Evolutionary conservation across 2,888 invertebrate genomes (phyloP), one percentile per base, ranked within the genome.

Genomic region (Drosophila demipolita): DNA sequence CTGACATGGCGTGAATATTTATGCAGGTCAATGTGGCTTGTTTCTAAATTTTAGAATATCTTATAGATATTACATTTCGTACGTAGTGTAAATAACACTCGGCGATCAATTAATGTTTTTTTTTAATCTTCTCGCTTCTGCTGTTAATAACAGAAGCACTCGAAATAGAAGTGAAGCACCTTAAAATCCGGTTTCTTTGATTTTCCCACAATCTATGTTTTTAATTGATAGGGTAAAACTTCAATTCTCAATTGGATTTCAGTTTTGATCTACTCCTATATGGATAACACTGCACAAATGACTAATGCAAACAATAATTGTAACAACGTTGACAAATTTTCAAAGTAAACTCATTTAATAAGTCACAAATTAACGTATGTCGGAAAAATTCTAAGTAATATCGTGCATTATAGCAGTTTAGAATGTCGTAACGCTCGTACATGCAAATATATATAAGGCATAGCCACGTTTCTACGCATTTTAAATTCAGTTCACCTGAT

Each of bases 111-210:
- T 8, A 26, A 38, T 35, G 2, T 7, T 42, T 35, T 17, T 11
- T 9, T n/a, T 36, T 0, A 50, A 45, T 17, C 48, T 64, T 29
- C 36, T 62, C 26, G 38, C 38, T 78, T 58, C 55, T 53, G 33
- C 38, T 61, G 45, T 33, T 42, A 42, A 15, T 32, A 73, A 68
- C 66, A 66, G 68, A 55, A 54, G 33, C 40, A 62, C 35, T 55
- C 23, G 23, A 71, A 52, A 60, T 66, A 52, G 42, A 38, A 62
- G 79, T 71, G 65, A 78, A 69, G 55, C 68, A 59, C 66, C 57
- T 36, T 26, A 17, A 36, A 66, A 84, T 71, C 85, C 82, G 82
- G 85, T 84, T 81, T 66, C 67, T 71, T 82, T 66, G 74, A 78
- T 59, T 63, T 75, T 75, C 54, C 59, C 64, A 48, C 57, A 60